Base-by-base conservation (phyloP, 2,113 vertebrate species). In the Aplodontia rufa region DNA sequence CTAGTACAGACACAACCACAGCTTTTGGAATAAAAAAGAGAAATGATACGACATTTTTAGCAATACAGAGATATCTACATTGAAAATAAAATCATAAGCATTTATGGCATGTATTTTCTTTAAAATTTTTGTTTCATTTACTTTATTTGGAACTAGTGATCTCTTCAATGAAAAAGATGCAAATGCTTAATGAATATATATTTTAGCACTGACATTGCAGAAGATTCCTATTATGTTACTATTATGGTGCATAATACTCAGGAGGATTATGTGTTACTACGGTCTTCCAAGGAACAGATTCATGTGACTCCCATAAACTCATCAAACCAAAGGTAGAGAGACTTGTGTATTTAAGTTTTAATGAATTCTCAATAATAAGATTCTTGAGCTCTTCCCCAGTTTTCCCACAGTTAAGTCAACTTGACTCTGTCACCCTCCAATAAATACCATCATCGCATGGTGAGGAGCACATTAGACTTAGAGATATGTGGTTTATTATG, bases 81-180 rank as follows among this genome's bases (percentile, higher is more conserved):
- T 28, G 22, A 93, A 94, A 89, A 55, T 60, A 86, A 95, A 96
- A 86, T 30, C 13, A 45, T 37, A 75, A 88, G 51, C 40, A 79
- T 93, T 60, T 60, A 5, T 8, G 17, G 1, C 28, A 53, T 47
- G 3, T 42, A n/a, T 45, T 93, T 66, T 42, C 72, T 60, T 71
- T 92, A 90, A 55, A 1, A 22, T 14, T 53, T 87, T 92, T 79
- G 6, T 62, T 87, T 94, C 64, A 69, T 94, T 90, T 81, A 51
- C 8, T 60, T 14, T 47, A 11, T 17, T 68, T 91, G 24, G 3
- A 79, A 53, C 19, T 62, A 60, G 62, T 74, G 13, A 83, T 79
- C 9, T 58, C 19, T 76, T 94, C 64, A 82, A n/a, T 94, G 51
- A 88, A 93, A 95, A 96, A 91, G 7, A 3, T 40, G 0, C 2